Evolutionary conservation across 2,113 vertebrate genomes (phyloP).

Genomic region (Epinephelus fuscoguttatus): DNA sequence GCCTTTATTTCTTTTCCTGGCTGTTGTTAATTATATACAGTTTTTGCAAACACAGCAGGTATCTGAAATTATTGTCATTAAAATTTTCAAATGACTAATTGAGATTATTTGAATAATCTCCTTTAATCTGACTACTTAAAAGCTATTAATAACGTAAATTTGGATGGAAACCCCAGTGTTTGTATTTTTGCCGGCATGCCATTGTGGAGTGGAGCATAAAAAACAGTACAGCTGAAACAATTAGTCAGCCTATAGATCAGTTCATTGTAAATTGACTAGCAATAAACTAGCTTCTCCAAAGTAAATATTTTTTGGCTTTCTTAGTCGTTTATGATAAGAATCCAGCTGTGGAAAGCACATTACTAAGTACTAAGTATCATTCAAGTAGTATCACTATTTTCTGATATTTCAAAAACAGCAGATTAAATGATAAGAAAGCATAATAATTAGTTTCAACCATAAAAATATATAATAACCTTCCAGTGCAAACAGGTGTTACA

Average conservation of each 20-base stretch:
- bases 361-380: not conserved
- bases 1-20: not conserved
- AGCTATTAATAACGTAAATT: not conserved
- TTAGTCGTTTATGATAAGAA: not conserved
- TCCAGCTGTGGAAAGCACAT: not conserved
- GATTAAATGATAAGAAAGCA: not conserved
- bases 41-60: too few species aligned
- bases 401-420: not conserved
- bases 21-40: too few species aligned
- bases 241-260: not conserved
- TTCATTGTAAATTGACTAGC: not conserved
- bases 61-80: not conserved
- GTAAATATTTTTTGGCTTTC: not conserved
- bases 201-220: not conserved
- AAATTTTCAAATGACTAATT: not conserved
- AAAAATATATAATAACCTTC: not conserved
- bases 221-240: not conserved
- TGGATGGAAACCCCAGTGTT: not conserved
- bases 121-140: not conserved
- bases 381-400: not conserved
- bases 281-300: not conserved
- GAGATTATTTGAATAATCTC: not conserved
- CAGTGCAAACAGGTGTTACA: not conserved
- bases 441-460: not conserved
- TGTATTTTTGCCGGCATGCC: not conserved